A percentile compares a stretch with the other conserved stretches of the same genome.
phyloP scores from a whole-genome alignment of 2,113 vertebrate species.

The Bolborhynchus lineola region DNA sequence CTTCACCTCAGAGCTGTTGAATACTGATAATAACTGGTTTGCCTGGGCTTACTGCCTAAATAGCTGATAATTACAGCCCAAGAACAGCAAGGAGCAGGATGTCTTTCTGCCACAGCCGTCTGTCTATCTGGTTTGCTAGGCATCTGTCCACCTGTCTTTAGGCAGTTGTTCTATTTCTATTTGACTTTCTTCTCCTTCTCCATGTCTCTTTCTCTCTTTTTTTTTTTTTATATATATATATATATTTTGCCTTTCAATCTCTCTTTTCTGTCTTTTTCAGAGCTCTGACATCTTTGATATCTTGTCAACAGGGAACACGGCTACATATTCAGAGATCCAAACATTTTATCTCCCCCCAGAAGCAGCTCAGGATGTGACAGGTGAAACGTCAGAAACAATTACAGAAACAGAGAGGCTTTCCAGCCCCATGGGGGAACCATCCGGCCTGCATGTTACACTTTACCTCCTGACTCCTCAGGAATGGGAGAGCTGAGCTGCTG shows the following conservation, averaged over 20 bases:
- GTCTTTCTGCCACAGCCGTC: conserved; percentile 40
- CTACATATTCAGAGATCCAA: background rate
- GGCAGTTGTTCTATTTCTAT: conserved; percentile 7
- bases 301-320: background rate
- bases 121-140: conserved; percentile 44
- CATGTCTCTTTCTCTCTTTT: background rate
- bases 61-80: conserved; percentile 63
- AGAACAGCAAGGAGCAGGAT: conserved; percentile 38
- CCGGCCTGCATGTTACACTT: background rate
- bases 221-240: too few species aligned
- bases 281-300: conserved; percentile 27
- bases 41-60: conserved; percentile 42
- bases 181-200: background rate
- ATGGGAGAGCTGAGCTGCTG: background rate
- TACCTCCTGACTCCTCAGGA: background rate
- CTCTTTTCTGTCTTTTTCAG: background rate
- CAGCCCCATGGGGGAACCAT: conserved; percentile 1
- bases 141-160: conserved; percentile 53
- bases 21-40: conserved; percentile 60
- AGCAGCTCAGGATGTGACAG: conserved; percentile 18
- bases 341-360: background rate
- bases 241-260: background rate
- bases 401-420: background rate
- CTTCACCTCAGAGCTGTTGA: conserved; percentile 43
- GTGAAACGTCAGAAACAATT: conserved; percentile 47